Conservation (phyloP, 2,113 vertebrate genomes). For the Halichoerus grypus region DNA sequence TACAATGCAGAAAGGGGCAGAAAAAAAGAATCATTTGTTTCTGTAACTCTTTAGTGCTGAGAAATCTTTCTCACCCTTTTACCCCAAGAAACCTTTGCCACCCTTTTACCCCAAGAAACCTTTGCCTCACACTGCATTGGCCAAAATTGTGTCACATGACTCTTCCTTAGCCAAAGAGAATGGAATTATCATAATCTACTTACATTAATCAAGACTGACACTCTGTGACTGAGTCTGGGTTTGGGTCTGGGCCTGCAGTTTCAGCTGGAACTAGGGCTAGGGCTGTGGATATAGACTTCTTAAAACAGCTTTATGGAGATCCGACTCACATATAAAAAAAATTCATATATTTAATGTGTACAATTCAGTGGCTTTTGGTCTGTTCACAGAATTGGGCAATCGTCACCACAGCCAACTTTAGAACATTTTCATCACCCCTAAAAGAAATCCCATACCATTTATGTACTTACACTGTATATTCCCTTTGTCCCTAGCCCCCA, state of each 20-base stretch:
- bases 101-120: background rate
- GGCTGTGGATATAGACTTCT: background rate
- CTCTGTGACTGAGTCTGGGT: background rate
- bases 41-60: background rate
- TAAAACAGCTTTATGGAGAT: background rate
- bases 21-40: background rate
- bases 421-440: background rate
- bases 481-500: background rate
- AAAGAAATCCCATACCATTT: constrained; percentile 2
- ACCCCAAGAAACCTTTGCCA: background rate
- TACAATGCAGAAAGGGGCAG: background rate
- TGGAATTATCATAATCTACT: background rate
- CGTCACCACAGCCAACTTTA: background rate
- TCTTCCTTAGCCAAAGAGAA: constrained; percentile 12
- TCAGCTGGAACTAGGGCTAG: background rate
- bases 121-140: background rate
- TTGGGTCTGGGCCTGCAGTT: background rate
- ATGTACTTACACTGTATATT: background rate
- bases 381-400: background rate
- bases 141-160: background rate
- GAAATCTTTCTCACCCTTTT: background rate
- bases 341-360: background rate
- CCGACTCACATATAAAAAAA: background rate
- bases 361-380: background rate
- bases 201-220: background rate